Conservation (phyloP, 2,113 vertebrate species). For the Pardalotus punctatus region DNA sequence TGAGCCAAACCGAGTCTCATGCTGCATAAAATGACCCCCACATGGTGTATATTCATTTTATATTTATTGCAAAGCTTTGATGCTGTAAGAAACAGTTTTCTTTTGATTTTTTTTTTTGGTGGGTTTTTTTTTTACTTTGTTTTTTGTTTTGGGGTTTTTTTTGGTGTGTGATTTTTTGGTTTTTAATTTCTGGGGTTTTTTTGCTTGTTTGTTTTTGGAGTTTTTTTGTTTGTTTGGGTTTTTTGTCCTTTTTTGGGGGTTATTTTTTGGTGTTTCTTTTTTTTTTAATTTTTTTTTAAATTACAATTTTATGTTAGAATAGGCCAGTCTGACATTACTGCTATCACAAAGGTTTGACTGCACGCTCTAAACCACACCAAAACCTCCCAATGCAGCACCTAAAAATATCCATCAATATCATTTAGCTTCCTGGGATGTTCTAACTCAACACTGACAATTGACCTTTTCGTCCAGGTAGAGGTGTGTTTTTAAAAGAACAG, state of each 20-base stretch:
- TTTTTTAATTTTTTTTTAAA: too few species aligned
- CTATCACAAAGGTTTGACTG: neutral
- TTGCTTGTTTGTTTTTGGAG: too few species aligned
- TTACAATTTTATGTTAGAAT: too few species aligned
- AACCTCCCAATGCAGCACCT: neutral
- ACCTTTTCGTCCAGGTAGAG: neutral
- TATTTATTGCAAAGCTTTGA: neutral
- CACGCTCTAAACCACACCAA: neutral
- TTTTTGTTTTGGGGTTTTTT: too few species aligned
- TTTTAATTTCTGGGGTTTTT: too few species aligned
- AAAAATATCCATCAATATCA: neutral
- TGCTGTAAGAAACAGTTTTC: neutral
- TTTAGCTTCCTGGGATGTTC: neutral
- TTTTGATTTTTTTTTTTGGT: rapidly evolving
- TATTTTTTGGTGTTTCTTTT: too few species aligned
- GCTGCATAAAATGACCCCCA: neutral
- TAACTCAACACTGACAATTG: neutral
- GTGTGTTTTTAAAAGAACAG: neutral
- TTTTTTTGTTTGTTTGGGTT: too few species aligned
- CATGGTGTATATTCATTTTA: rapidly evolving
- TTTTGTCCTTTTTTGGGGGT: neutral
- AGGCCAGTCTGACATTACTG: too few species aligned
- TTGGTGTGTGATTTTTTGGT: too few species aligned
- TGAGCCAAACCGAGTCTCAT: neutral
- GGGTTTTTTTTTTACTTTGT: neutral